These are phyloP conservation scores for Ostrea denselamellosa DNA, from an alignment of 1,140 invertebrate genomes.

Conservation along the genomic window DNA sequence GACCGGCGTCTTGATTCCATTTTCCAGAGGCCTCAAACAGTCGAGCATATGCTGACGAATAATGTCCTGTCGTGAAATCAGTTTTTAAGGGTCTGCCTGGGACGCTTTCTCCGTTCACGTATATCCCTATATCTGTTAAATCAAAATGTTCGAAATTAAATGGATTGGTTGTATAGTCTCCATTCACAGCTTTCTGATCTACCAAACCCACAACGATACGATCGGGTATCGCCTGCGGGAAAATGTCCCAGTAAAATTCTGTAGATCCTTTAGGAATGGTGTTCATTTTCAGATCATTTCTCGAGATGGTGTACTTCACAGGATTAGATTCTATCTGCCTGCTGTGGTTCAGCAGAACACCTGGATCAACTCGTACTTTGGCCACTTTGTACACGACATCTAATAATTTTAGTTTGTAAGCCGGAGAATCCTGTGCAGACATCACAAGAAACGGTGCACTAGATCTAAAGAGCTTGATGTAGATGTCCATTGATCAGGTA, in stretches of 20 bases:
- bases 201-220: constrained; percentile 35
- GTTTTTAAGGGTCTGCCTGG: constrained; percentile 43
- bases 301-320: constrained; percentile 37
- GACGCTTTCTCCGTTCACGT: background rate
- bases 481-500: constrained; percentile 40
- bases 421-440: constrained; percentile 31
- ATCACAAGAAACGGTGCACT: constrained; percentile 49
- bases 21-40: no score
- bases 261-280: constrained; percentile 47
- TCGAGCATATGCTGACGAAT: background rate
- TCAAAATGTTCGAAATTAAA: constrained; percentile 47
- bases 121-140: constrained; percentile 30
- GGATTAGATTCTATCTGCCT: constrained; percentile 44
- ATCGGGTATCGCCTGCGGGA: background rate
- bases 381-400: no score
- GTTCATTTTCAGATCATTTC: constrained; percentile 51
- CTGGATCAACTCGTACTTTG: background rate
- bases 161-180: background rate
- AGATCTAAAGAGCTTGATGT: constrained; percentile 46
- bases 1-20: background rate
- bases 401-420: background rate
- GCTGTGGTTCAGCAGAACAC: constrained; percentile 33
- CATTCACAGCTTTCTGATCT: constrained; percentile 47
- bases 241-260: constrained; percentile 47
- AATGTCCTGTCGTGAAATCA: constrained; percentile 24